phyloP scores from a whole-genome alignment of 2,888 invertebrate species.

The Ornithoptera alexandrae region DNA sequence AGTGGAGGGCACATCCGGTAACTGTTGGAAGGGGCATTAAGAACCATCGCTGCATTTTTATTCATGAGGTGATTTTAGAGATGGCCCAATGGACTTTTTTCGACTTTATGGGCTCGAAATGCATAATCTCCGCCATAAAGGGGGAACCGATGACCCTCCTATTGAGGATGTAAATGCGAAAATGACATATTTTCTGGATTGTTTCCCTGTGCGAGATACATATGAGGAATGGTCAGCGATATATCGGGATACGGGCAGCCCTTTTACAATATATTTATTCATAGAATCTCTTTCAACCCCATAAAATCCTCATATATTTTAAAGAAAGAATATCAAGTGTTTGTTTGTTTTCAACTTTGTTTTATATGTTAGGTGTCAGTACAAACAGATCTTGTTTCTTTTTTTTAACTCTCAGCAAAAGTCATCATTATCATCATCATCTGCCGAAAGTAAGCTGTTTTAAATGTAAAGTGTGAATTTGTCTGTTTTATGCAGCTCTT shows the following conservation, averaged over 20 bases:
- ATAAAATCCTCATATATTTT: constrained; percentile 14
- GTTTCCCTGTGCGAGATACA: constrained; percentile 24
- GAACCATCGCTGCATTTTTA: constrained; percentile 74
- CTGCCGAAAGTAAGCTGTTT: too few species aligned
- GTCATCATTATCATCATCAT: too few species aligned
- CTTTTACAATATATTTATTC: constrained; percentile 16
- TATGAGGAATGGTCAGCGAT: constrained; percentile 12
- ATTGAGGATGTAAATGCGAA: constrained; percentile 38
- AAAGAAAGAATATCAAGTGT: neutral
- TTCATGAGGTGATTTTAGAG: constrained; percentile 73
- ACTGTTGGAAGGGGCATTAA: constrained; percentile 66
- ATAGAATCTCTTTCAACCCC: neutral
- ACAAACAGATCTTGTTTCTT: too few species aligned
- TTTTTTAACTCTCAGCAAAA: too few species aligned
- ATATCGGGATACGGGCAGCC: neutral
- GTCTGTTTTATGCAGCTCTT: too few species aligned
- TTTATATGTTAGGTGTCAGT: too few species aligned
- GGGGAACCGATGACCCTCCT: constrained; percentile 36
- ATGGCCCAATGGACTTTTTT: constrained; percentile 44
- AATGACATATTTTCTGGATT: constrained; percentile 33
- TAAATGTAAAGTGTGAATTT: too few species aligned
- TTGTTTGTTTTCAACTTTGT: too few species aligned
- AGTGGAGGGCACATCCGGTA: constrained; percentile 56
- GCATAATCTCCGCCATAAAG: constrained; percentile 37
- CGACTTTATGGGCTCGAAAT: constrained; percentile 38